These are phyloP conservation scores for Argynnis bischoffii DNA, from an alignment of 2,888 invertebrate genomes.

Conservation along the genomic window DNA sequence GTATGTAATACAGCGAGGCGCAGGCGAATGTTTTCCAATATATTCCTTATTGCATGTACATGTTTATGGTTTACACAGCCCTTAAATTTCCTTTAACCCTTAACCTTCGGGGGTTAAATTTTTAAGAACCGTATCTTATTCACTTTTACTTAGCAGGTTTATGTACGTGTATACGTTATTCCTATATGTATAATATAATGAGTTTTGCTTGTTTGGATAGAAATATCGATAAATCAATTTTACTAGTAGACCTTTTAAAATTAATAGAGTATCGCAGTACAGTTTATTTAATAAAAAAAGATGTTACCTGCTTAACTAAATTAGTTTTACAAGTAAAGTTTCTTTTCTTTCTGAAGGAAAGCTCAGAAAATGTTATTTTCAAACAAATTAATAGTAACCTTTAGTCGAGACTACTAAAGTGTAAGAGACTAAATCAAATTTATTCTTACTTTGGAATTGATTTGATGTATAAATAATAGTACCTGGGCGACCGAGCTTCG, in stretches of 20 bases:
- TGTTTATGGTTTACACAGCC: not conserved
- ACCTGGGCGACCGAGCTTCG: too few relatives aligned
- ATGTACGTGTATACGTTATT: too few relatives aligned
- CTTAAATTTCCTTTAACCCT: slow-evolving; percentile 4
- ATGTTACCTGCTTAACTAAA: not conserved
- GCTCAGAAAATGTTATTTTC: not conserved
- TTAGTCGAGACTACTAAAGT: not conserved
- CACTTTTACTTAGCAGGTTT: not conserved
- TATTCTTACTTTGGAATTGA: not conserved
- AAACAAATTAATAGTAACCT: not conserved
- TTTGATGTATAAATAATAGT: too few relatives aligned
- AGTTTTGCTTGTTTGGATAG: too few relatives aligned
- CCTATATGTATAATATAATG: too few relatives aligned
- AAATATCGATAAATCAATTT: too few relatives aligned
- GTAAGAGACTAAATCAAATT: not conserved
- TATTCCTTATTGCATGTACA: too few relatives aligned
- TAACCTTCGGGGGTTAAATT: not conserved
- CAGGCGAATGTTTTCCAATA: too few relatives aligned
- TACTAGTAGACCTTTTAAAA: too few relatives aligned
- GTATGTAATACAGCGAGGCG: too few relatives aligned
- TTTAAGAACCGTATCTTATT: slow-evolving; percentile 2
- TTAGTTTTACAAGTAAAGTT: not conserved
- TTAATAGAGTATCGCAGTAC: not conserved
- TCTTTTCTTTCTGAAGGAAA: not conserved
- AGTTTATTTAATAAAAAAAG: not conserved